A percentile compares a stretch with the other conserved stretches of the same genome.
These are phyloP conservation scores for Phytoseiulus persimilis DNA, from an alignment of 2,888 invertebrate genomes.

Conservation along the genomic window DNA sequence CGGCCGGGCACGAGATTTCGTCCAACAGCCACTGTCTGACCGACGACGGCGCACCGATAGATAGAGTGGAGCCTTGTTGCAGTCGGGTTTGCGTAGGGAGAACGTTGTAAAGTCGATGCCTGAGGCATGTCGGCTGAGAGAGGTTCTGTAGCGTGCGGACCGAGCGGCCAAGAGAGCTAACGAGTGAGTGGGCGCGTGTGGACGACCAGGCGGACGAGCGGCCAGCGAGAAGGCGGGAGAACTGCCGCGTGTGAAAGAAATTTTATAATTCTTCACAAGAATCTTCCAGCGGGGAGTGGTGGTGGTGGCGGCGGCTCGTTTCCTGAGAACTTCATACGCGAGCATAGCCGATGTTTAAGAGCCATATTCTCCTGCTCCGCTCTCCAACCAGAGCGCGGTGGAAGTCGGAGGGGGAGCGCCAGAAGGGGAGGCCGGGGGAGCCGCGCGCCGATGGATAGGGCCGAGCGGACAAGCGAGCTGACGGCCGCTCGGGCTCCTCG, in stretches of 20 bases:
- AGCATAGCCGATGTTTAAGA: background rate
- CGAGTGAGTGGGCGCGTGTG: background rate
- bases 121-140: background rate
- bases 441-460: background rate
- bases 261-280: background rate
- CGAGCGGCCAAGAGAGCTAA: conserved; percentile 10
- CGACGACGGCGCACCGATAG: background rate
- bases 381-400: background rate
- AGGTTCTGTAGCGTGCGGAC: background rate
- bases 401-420: background rate
- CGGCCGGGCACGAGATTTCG: background rate
- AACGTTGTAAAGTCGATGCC: background rate
- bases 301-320: background rate
- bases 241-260: background rate
- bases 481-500: background rate
- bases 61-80: background rate
- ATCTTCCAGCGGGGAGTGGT: conserved; percentile 1
- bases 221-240: background rate
- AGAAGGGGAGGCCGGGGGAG: background rate
- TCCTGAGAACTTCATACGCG: background rate
- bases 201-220: background rate
- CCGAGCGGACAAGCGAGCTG: background rate
- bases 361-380: background rate
- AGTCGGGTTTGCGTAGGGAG: background rate
- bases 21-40: background rate